Evolutionary conservation across 2,888 invertebrate species (phyloP).

Genomic region (Lycocerus yunnanus): DNA sequence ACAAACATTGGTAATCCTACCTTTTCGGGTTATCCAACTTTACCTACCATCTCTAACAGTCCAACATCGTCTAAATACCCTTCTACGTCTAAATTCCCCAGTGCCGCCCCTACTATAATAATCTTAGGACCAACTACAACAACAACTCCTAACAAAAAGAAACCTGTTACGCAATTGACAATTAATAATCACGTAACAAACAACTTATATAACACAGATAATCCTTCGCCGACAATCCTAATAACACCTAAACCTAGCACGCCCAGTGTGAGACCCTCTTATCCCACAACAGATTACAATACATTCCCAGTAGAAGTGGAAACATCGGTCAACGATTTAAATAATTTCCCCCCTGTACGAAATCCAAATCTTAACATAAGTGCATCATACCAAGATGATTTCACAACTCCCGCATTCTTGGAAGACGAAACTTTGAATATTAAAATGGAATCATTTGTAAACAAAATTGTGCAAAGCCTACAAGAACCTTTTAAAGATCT

Average conservation of each 20-base stretch:
- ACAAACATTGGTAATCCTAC: constrained; percentile 38
- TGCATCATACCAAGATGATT: constrained; percentile 64
- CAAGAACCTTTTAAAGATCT: constrained; percentile 83
- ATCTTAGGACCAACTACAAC: constrained; percentile 58
- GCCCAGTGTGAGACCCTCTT: constrained; percentile 42
- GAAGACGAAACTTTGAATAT: constrained; percentile 78
- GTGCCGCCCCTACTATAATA: constrained; percentile 64
- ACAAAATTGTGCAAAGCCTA: constrained; percentile 81
- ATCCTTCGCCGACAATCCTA: constrained; percentile 66
- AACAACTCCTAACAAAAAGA: constrained; percentile 43
- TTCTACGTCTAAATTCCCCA: constrained; percentile 44
- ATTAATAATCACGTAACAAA: constrained; percentile 67
- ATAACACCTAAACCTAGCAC: constrained; percentile 71
- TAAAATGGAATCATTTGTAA: constrained; percentile 81
- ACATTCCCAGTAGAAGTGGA: constrained; percentile 60
- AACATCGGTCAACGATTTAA: constrained; percentile 62
- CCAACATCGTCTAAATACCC: constrained; percentile 12
- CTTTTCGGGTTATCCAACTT: constrained; percentile 35
- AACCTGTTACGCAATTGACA: constrained; percentile 60
- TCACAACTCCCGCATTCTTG: constrained; percentile 76
- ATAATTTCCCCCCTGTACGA: constrained; percentile 84
- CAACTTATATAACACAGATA: constrained; percentile 58
- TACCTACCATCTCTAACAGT: not conserved
- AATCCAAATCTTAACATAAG: constrained; percentile 82
- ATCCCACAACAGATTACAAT: constrained; percentile 39